Base-by-base conservation (phyloP, 2,113 vertebrate genomes). In the Perca flavescens region DNA sequence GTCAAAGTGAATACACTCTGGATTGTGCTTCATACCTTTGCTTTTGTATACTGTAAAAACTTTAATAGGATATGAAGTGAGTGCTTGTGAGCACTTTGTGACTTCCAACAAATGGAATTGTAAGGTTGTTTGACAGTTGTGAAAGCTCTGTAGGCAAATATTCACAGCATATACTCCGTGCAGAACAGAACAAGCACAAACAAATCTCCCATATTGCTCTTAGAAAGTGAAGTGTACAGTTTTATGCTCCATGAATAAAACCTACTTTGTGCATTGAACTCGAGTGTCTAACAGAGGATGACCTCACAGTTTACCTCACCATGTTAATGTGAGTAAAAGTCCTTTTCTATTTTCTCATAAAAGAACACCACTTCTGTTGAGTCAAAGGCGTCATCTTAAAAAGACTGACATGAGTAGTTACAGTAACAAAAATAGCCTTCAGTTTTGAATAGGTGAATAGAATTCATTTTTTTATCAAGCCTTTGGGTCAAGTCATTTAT, bases 401-500 rank as follows among this genome's bases (percentile, higher is more conserved):
- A 58, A 34, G 15, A 43, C 60, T 60, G 28, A 62, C 50, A 67
- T 89, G 54, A 65, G 76, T 88, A 46, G 77, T 82, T 77, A 69
- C 58, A 54, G 62, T 69, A 43, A 43, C 11, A 43, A 11, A 11
- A 43, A 43, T 11, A 11, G 67, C 43, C 11, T 64, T 1, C 13
- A 13, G 25, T 82, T 82, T 56, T 80, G 34, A 47, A 69, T 46
- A 64, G 60, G n/a, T 80, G 70, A 52, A 19, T 21, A 8, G 9
- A 3, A 53, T 64, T n/a, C n/a, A n/a, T n/a, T n/a, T 58, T 28
- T 19, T 31, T 43, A 3, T 43, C 40, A 43, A 28, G 78, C 82
- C 74, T 64, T 4, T 15, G 19, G 80, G 83, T 86, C 74, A 83
- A 80, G 70, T 62, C 36, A 80, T 78, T 80, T 91, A 49, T 43